Evolutionary conservation across 2,888 invertebrate species (phyloP), one percentile per base, ranked within the genome.

Genomic region (Leptogaster cylindrica): DNA sequence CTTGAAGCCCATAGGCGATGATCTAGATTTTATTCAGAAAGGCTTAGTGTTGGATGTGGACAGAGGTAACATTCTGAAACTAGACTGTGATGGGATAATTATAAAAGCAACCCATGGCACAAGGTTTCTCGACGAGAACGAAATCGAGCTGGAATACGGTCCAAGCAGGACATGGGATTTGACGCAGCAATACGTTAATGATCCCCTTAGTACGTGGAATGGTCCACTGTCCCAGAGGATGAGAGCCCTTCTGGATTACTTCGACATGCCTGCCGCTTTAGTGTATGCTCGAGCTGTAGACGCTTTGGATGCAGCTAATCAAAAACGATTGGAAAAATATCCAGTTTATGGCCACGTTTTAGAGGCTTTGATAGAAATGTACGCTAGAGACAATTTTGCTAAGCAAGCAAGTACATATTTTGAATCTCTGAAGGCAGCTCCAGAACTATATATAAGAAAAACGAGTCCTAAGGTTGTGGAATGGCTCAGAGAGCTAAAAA

Each of bases 21-120:
- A 84, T 67, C 76, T 84, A 14, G 88, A 89, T 76, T 90, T 91
- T 73, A 78, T 90, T 74, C 87, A 88, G 72, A 89, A 88, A 75
- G 91, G 91, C 0, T 78, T 92, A 6, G 82, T 91, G 52, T 76
- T 91, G n/a, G 92, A 92, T 76, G 83, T 86, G 39, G 82, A 85
- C 18, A 83, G 79, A 20, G 90, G 90, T 1, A 87, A 87, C 75
- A 77, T 91, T 8, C 74, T 92, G 7, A 86, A 88, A 76, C 78
- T 91, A 4, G 82, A 83, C 51, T 76, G 82, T 2, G 82, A 86
- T 74, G 91, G 90, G 0, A 76, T 76, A 7, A 87, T 92, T 65
- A 74, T 87, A 25, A 85, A 83, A 73, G 90, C 87, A 0, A 83
- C 85, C 63, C 91, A 92, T 78, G 92, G 91, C 3, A 87, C 86